Base-by-base conservation (phyloP, 2,888 invertebrate species). In the Dasypolia templi region DNA sequence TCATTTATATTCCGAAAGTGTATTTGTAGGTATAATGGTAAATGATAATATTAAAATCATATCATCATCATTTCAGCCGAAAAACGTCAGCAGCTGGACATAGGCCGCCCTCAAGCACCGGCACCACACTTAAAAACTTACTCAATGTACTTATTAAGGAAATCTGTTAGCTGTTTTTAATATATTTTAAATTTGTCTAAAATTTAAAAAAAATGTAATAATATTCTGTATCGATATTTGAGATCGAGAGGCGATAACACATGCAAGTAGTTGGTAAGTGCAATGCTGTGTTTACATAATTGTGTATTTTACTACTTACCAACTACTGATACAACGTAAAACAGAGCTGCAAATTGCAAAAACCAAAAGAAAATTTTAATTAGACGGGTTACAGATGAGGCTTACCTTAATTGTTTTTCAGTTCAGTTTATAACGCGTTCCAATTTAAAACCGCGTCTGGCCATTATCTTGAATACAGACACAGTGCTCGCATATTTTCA, bases 401-500 rank as follows among this genome's bases (percentile, higher is more conserved):
- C n/a, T n/a, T n/a, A n/a, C n/a, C n/a, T n/a, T n/a, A n/a, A n/a
- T n/a, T n/a, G 42, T 51, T 6, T 29, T 26, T 22, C 4, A 35
- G 12, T 29, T 29, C 5, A 14, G 9, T 42, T n/a, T 19, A 29
- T 39, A 22, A 17, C 22, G 11, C 9, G 49, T 49, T n/a, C 26
- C 35, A 61, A 39, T 62, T 39, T 49, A n/a, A 65, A 51, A 61
- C 44, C 19, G 6, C 26, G 22, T 35, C 5, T 12, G 22, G 7
- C 26, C 17, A 14, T 26, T 42, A 49, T 61, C 26, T 53, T 35
- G n/a, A 32, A 14, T n/a, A 49, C 14, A 26, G 17, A 22, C 17
- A 14, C 62, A 66, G 65, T 32, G 26, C 55, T 35, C 59, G 56
- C 61, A 65, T 75, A 62, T 46, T 69, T 58, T 22, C 42, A 44